Conservation (phyloP, 2,797 vertebrate species). For the Cichlasoma orientale region DNA sequence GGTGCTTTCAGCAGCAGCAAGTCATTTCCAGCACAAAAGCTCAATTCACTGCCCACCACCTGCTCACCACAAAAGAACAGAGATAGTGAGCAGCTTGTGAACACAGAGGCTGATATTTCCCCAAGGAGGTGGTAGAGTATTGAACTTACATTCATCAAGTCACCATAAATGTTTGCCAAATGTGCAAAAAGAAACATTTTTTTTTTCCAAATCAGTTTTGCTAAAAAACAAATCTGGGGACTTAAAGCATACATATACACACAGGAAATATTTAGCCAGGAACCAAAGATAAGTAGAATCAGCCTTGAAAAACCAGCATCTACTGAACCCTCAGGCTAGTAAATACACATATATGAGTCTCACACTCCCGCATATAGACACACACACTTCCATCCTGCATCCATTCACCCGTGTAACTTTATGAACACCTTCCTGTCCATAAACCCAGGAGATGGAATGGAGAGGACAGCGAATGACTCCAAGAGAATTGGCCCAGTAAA, state of each 20-base stretch:
- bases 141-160: not conserved
- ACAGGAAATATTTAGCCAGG: constrained; percentile 25
- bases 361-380: not conserved
- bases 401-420: constrained; percentile 61
- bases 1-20: not conserved
- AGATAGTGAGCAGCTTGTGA: not conserved
- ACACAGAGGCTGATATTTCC: not conserved
- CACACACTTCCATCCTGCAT: constrained; percentile 24
- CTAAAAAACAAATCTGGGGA: not conserved
- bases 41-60: not conserved
- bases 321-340: constrained; percentile 9
- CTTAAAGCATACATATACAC: not conserved
- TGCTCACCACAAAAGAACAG: not conserved
- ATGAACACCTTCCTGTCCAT: constrained; percentile 63
- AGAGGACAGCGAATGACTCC: constrained; percentile 30
- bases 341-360: constrained; percentile 34
- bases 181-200: not conserved
- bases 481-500: constrained; percentile 61
- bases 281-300: constrained; percentile 18
- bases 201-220: not conserved
- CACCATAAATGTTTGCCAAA: not conserved
- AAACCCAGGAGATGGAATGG: constrained; percentile 60
- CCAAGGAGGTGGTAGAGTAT: not conserved
- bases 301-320: constrained; percentile 39
- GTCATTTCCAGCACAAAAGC: not conserved